Percentiles rank a stretch among this genome's conserved stretches.
Conservation (phyloP, 2,113 vertebrate genomes). For the Ifrita kowaldi region DNA sequence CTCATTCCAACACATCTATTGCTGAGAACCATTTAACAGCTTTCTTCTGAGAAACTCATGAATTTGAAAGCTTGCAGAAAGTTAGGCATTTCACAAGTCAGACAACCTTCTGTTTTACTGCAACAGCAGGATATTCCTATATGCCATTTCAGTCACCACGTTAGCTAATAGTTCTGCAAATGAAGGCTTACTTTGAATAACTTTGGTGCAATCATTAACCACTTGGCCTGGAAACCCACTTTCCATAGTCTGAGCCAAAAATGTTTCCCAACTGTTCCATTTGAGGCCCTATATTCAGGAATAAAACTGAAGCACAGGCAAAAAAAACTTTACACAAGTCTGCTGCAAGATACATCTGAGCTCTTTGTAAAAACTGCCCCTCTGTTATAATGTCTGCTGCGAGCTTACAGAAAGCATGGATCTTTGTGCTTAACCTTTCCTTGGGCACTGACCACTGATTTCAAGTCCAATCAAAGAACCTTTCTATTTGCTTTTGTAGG, state of each 20-base stretch:
- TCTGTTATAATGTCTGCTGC: not conserved
- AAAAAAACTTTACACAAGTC: not conserved
- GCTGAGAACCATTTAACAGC: not conserved
- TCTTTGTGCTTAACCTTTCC: not conserved
- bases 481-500: not conserved
- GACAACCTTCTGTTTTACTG: constrained; percentile 2
- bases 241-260: constrained; percentile 53
- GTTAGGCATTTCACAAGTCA: not conserved
- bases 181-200: constrained; percentile 48
- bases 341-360: not conserved
- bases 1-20: not conserved
- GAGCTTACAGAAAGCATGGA: not conserved
- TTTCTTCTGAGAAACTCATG: not conserved
- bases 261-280: constrained; percentile 48
- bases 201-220: constrained; percentile 53
- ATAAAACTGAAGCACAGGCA: constrained; percentile 24
- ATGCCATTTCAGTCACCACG: not conserved
- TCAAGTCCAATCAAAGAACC: not conserved
- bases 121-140: constrained; percentile 38
- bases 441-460: not conserved
- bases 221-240: constrained; percentile 51
- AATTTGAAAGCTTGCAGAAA: constrained; percentile 19
- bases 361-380: not conserved
- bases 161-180: constrained; percentile 46
- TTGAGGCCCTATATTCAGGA: constrained; percentile 43